phyloP scores from a whole-genome alignment of 2,797 vertebrate species.

The Phataginus tricuspis region DNA sequence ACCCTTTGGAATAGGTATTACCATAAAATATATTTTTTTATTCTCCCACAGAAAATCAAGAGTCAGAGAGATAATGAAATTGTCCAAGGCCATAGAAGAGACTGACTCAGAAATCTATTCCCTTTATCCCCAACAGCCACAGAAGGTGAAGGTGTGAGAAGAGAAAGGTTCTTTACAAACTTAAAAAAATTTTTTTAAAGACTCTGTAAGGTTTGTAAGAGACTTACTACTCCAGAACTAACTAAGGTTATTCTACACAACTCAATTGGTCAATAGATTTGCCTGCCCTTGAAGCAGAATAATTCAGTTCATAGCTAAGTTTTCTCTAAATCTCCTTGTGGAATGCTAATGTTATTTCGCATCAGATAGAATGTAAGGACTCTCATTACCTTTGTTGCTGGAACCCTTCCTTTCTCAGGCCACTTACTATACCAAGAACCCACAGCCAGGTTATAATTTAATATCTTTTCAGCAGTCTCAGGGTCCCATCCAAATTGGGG shows the following conservation, averaged over 20 bases:
- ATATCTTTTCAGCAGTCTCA: background rate
- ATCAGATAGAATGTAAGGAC: background rate
- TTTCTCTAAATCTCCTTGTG: slow-evolving; percentile 12
- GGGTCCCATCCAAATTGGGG: background rate
- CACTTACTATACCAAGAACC: background rate
- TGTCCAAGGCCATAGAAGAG: background rate
- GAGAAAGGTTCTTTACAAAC: background rate
- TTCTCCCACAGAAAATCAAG: background rate
- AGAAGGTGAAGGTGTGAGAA: background rate
- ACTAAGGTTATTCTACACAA: background rate
- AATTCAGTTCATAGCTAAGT: slow-evolving; percentile 20
- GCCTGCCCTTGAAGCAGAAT: background rate
- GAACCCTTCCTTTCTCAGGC: background rate
- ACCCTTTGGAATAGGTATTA: background rate
- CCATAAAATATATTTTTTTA: no score
- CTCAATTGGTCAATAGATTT: slow-evolving; percentile 5
- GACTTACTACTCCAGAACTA: background rate
- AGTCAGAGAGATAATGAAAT: background rate
- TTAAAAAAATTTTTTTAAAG: background rate
- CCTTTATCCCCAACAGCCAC: background rate
- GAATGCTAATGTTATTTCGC: slow-evolving; percentile 40
- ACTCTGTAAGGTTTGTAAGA: background rate
- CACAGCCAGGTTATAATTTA: background rate
- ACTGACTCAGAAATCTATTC: background rate
- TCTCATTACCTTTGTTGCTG: slow-evolving; percentile 14